Conservation (phyloP, 1,140 invertebrate species). For the Caenorhabditis remanei region DNA sequence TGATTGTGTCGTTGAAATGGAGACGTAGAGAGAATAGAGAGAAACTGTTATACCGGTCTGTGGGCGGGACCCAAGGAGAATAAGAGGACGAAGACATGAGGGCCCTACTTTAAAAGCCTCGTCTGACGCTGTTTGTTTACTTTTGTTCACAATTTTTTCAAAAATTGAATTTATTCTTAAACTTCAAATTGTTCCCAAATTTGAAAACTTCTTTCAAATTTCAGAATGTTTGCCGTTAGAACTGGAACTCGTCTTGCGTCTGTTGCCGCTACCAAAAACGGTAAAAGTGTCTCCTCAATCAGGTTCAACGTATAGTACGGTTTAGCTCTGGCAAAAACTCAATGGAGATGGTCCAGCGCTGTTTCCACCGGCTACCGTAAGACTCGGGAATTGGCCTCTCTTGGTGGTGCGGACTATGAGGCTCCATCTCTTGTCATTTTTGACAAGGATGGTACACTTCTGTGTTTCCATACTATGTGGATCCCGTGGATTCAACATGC, state of each 20-base stretch:
- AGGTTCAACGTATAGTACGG: background rate
- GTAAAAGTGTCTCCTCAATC: background rate
- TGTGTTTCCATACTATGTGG: conserved; percentile 81
- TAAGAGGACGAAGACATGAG: background rate
- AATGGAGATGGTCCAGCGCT: conserved; percentile 1
- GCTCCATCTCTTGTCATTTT: conserved; percentile 79
- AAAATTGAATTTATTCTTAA: background rate
- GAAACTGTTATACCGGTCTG: conserved; percentile 51
- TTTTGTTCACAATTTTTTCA: conserved; percentile 8
- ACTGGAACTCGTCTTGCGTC: conserved; percentile 27
- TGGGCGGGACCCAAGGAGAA: conserved; percentile 13
- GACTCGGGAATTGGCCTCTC: conserved; percentile 31
- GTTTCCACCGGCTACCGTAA: conserved; percentile 51
- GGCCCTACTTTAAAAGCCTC: conserved; percentile 40
- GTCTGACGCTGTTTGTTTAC: conserved; percentile 39
- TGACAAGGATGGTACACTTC: conserved; percentile 81
- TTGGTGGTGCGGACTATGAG: conserved; percentile 16
- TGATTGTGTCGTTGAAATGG: conserved; percentile 44
- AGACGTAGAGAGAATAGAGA: conserved; percentile 39
- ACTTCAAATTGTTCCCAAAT: background rate
- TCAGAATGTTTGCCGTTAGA: conserved; percentile 24
- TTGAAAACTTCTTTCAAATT: background rate
- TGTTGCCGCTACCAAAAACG: background rate
- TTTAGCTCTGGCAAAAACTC: background rate
- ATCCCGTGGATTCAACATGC: conserved; percentile 79